Conservation (phyloP, 2,888 invertebrate genomes). For the Ophioninae sp. region DNA sequence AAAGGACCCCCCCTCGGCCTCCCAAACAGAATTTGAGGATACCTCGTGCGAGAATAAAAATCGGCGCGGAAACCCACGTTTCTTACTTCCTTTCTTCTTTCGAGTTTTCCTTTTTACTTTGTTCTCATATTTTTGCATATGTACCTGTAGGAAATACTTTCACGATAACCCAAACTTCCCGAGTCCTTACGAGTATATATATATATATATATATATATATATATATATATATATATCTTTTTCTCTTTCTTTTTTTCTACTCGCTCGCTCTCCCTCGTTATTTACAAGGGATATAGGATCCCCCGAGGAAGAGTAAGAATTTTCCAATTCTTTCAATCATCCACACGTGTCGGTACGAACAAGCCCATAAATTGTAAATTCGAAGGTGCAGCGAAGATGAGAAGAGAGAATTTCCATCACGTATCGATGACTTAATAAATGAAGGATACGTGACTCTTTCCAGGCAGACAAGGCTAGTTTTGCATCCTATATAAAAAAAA, state of each 20-base stretch:
- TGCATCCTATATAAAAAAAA: no score
- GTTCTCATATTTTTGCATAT: slow-evolving; percentile 22
- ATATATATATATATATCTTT: no score
- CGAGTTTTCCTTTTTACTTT: slow-evolving; percentile 18
- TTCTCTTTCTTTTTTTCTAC: not conserved
- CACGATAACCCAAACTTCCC: slow-evolving; percentile 32
- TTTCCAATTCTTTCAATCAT: slow-evolving; percentile 24
- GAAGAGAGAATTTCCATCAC: not conserved
- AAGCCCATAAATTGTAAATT: not conserved
- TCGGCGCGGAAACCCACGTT: slow-evolving; percentile 65
- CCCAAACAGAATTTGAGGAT: slow-evolving; percentile 80
- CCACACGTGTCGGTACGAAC: not conserved
- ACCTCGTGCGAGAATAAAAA: slow-evolving; percentile 79
- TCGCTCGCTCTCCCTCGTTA: slow-evolving; percentile 13
- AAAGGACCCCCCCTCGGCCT: slow-evolving; percentile 71
- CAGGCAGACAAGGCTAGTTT: not conserved
- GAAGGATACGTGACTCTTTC: not conserved
- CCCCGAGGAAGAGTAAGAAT: slow-evolving; percentile 24
- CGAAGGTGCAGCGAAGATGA: not conserved
- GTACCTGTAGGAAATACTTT: slow-evolving; percentile 25
- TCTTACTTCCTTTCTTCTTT: slow-evolving; percentile 23
- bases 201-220: no score
- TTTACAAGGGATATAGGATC: slow-evolving; percentile 19
- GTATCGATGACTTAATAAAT: slow-evolving; percentile 15
- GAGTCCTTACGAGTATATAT: slow-evolving; percentile 48